Conservation (phyloP, 1,140 invertebrate genomes). For the Latrodectus geometricus region DNA sequence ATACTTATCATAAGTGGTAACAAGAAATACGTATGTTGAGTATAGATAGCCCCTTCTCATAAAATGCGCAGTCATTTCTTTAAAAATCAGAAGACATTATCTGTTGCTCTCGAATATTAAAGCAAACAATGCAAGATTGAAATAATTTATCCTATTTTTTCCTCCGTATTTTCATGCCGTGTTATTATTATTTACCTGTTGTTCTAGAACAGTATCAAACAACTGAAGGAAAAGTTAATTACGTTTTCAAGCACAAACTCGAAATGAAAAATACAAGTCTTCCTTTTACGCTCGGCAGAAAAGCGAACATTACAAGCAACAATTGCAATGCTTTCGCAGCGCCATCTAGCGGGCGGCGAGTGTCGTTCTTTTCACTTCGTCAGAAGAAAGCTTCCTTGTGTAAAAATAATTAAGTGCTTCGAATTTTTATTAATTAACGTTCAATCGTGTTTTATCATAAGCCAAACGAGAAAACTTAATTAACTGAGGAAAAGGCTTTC, state of each 20-base stretch:
- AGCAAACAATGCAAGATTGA: slow-evolving; percentile 13
- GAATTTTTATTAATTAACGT: slow-evolving; percentile 62
- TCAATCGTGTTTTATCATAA: slow-evolving; percentile 62
- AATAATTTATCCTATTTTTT: slow-evolving; percentile 17
- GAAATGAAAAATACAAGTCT: slow-evolving; percentile 25
- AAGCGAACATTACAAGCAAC: neutral
- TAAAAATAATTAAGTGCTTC: slow-evolving; percentile 59
- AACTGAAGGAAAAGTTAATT: slow-evolving; percentile 48
- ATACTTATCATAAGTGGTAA: too few relatives aligned
- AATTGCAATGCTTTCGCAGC: neutral
- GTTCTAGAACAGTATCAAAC: slow-evolving; percentile 34
- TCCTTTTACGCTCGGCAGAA: slow-evolving; percentile 3
- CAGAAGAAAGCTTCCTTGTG: slow-evolving; percentile 20
- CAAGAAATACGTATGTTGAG: too few relatives aligned
- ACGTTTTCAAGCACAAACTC: slow-evolving; percentile 30
- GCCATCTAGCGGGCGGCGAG: neutral
- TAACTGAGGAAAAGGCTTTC: slow-evolving; percentile 57
- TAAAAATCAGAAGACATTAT: neutral
- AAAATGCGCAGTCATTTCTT: neutral
- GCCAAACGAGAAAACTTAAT: slow-evolving; percentile 61
- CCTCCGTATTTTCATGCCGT: slow-evolving; percentile 1
- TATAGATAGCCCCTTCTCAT: neutral
- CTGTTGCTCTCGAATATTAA: neutral
- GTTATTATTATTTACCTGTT: slow-evolving; percentile 39
- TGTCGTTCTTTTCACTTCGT: neutral